Percentiles rank a stretch among this genome's conserved stretches.
Evolutionary conservation across 1,140 invertebrate species (phyloP).

Genomic region (Zaprionus inermis): DNA sequence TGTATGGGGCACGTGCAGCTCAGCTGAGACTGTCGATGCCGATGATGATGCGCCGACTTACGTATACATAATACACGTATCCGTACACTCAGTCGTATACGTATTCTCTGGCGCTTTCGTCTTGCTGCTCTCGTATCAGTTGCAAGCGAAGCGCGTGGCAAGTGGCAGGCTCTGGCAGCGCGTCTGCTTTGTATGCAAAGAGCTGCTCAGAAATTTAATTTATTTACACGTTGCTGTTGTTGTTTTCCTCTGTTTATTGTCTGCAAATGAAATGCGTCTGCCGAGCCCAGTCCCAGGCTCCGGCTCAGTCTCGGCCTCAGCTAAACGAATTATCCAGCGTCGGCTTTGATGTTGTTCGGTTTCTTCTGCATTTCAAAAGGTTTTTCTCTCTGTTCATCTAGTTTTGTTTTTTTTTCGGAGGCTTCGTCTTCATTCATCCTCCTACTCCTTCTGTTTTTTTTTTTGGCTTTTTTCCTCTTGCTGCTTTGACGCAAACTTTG

Average conservation of each 20-base stretch:
- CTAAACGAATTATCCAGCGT: conserved; percentile 78
- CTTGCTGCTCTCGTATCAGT: conserved; percentile 14
- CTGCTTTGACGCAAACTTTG: conserved; percentile 78
- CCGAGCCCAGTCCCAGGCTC: conserved; percentile 12
- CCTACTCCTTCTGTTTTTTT: conserved; percentile 18
- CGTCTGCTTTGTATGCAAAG: conserved; percentile 78
- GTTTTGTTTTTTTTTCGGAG: conserved; percentile 39
- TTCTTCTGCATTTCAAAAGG: conserved; percentile 41
- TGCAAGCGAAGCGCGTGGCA: conserved; percentile 40
- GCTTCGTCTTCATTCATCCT: conserved; percentile 36
- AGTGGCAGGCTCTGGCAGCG: conserved; percentile 48
- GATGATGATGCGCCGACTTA: conserved; percentile 20
- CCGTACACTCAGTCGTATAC: background rate
- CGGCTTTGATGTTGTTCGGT: conserved; percentile 71
- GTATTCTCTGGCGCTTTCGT: background rate
- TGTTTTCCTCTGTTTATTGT: conserved; percentile 62
- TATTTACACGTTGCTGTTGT: conserved; percentile 65
- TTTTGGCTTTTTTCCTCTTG: conserved; percentile 45
- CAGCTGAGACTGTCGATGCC: conserved; percentile 38
- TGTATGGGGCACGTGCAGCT: conserved; percentile 52
- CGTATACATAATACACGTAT: conserved; percentile 1
- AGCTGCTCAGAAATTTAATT: conserved; percentile 78
- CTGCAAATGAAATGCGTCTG: conserved; percentile 73
- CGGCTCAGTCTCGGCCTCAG: conserved; percentile 37
- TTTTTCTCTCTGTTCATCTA: conserved; percentile 32